Evolutionary conservation across 2,113 vertebrate genomes (phyloP), one percentile per base, ranked within the genome.

Genomic region (Platysteira castanea): DNA sequence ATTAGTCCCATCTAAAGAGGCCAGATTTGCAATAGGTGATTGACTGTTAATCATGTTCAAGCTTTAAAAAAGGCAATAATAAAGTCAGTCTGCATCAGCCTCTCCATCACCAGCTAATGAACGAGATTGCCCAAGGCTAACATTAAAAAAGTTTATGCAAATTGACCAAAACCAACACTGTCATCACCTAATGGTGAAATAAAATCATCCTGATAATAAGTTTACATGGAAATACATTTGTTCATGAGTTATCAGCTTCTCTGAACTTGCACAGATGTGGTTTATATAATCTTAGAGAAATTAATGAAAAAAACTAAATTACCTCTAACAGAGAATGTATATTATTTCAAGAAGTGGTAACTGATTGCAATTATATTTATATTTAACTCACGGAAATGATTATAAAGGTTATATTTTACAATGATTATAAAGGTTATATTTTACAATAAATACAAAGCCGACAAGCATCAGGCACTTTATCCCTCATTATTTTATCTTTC

Each of bases 1-100:
- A 90, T 97, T 97, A 98, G 77, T 90, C 47, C 44, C 84, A 81
- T 90, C 60, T 84, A 93, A 95, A 90, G 31, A 92, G 20, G 92
- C 53, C 37, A 69, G 54, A 35, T 49, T 85, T 94, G 93, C 70
- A 95, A 80, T 69, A 77, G 81, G 42, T 87, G 91, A 79, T 92
- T 93, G 75, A 87, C 33, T 87, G 30, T 94, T 92, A 87, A 93
- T 91, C 93, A 78, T 31, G 59, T 90, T 95, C 74, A 89, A 74
- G 65, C 33, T 61, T 86, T 94, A 83, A 95, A 65, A 90, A 95
- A 90, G 74, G 49, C 33, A 50, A 9, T 94, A 79, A 87, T 87
- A 87, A 84, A 84, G 82, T 77, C 75, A 92, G 56, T 70, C 71
- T 91, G 64, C 46, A 87, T 75, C 61, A 53, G 41, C 70, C 24